A percentile compares a stretch with the other conserved stretches of the same genome.
phyloP scores from a whole-genome alignment of 2,888 invertebrate genomes.

The Congeria kusceri region DNA sequence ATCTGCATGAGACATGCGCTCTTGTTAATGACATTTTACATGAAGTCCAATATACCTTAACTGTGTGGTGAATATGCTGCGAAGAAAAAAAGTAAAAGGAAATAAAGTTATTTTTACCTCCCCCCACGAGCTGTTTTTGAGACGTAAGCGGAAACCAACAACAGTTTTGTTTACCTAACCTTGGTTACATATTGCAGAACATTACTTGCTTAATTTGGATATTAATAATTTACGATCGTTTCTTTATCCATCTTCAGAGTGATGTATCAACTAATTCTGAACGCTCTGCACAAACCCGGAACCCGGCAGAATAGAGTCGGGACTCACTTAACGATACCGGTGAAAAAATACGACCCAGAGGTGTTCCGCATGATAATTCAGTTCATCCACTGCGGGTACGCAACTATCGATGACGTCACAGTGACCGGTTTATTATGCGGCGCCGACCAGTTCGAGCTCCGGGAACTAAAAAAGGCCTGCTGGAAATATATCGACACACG shows the following conservation, averaged over 20 bases:
- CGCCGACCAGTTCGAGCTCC: constrained; percentile 57
- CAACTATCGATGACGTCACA: constrained; percentile 27
- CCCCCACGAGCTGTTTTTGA: neutral
- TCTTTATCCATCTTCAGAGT: constrained; percentile 28
- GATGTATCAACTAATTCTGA: constrained; percentile 48
- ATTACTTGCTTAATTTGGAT: too few relatives aligned
- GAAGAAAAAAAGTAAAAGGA: too few relatives aligned
- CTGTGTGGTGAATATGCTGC: too few relatives aligned
- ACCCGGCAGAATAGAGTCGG: neutral
- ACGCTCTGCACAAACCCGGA: constrained; percentile 28
- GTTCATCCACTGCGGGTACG: constrained; percentile 54
- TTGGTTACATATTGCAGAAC: too few relatives aligned
- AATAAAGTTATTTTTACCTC: too few relatives aligned
- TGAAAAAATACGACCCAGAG: constrained; percentile 49
- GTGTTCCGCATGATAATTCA: constrained; percentile 58
- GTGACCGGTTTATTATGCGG: constrained; percentile 59
- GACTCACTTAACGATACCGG: constrained; percentile 37
- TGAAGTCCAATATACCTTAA: too few relatives aligned
- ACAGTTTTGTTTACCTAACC: too few relatives aligned
- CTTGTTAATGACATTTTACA: too few relatives aligned
- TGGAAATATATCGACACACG: constrained; percentile 51
- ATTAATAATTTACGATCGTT: too few relatives aligned
- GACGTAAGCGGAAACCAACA: too few relatives aligned
- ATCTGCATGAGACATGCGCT: too few relatives aligned
- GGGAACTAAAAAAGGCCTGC: constrained; percentile 55